Evolutionary conservation across 2,113 vertebrate species (phyloP).

Genomic region (Picathartes gymnocephalus): DNA sequence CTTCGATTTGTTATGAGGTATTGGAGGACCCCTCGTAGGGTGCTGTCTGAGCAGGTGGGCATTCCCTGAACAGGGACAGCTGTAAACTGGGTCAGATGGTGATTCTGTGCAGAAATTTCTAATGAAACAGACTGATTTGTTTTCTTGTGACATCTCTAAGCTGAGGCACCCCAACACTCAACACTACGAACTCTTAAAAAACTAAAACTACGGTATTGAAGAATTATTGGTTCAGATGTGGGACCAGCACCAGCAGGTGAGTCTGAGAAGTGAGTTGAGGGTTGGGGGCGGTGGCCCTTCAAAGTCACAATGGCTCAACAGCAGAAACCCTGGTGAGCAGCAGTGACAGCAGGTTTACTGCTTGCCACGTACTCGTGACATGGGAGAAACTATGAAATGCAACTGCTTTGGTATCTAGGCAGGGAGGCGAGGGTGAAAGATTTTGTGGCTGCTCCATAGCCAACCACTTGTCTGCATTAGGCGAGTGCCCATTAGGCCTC

Average conservation of each 20-base stretch:
- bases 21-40: not conserved
- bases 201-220: not conserved
- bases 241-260: not conserved
- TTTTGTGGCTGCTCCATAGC: not conserved
- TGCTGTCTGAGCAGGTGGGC: not conserved
- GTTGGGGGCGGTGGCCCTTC: rapidly evolving
- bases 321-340: not conserved
- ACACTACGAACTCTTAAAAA: rapidly evolving
- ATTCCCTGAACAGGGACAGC: not conserved
- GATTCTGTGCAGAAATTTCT: not conserved
- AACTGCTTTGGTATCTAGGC: not conserved
- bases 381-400: not conserved
- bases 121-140: not conserved
- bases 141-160: not conserved
- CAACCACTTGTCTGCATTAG: not conserved
- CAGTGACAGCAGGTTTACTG: not conserved
- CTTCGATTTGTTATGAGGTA: not conserved
- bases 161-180: not conserved
- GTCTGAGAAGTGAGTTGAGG: not conserved
- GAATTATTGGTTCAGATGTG: not conserved
- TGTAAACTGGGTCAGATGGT: not conserved
- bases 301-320: not conserved
- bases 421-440: rapidly evolving
- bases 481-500: not conserved
- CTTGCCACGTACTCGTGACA: rapidly evolving